These are phyloP conservation scores for Araneus ventricosus DNA, from an alignment of 1,140 invertebrate genomes.

Conservation along the genomic window DNA sequence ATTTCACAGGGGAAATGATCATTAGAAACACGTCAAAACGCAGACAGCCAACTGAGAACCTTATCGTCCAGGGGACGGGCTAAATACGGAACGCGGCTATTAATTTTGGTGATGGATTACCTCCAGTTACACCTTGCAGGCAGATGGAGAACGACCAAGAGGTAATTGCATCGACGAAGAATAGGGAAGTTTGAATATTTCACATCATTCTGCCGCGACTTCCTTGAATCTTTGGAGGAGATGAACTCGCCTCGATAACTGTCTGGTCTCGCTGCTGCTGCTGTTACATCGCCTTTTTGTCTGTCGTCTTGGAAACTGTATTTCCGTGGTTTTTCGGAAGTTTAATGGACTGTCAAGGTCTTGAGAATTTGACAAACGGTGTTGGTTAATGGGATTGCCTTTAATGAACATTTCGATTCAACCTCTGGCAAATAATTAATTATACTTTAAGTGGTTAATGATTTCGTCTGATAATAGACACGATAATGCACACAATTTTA, in stretches of 20 bases:
- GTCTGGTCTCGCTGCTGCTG: background rate
- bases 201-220: background rate
- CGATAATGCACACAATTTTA: no score
- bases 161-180: conserved; percentile 3
- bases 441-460: no score
- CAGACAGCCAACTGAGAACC: conserved; percentile 37
- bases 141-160: background rate
- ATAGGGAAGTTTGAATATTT: background rate
- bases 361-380: background rate
- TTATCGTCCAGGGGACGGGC: conserved; percentile 24
- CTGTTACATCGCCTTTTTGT: background rate
- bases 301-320: background rate
- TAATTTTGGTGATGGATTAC: conserved; percentile 65
- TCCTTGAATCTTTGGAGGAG: background rate
- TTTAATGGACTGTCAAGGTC: background rate
- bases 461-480: no score
- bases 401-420: background rate
- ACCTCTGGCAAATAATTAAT: background rate
- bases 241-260: background rate
- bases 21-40: conserved; percentile 68
- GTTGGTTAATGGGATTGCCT: background rate
- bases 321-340: background rate
- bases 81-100: conserved; percentile 64
- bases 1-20: conserved; percentile 61
- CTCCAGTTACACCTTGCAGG: conserved; percentile 23